Evolutionary conservation across 2,797 vertebrate species (phyloP).

Genomic region (Uromys caudimaculatus): DNA sequence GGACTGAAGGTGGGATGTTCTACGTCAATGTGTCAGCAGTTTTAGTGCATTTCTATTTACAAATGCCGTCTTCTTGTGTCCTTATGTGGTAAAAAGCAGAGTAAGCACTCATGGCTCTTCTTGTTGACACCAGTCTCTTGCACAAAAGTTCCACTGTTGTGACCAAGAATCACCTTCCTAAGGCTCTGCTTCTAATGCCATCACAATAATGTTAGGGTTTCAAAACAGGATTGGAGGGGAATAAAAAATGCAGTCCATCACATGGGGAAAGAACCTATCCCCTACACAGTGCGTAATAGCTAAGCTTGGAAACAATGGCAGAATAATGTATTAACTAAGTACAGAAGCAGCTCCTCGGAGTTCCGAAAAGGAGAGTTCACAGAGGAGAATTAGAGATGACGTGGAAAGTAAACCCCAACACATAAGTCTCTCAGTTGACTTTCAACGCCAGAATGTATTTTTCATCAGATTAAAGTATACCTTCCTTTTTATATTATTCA

Average conservation of each 20-base stretch:
- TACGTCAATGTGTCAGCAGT: neutral
- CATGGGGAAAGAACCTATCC: neutral
- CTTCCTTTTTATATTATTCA: constrained; percentile 14
- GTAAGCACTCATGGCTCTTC: neutral
- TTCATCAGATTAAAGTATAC: constrained; percentile 16
- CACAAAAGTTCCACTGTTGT: neutral
- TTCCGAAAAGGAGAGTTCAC: neutral
- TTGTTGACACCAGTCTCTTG: neutral
- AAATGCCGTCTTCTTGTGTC: neutral
- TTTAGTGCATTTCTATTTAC: neutral
- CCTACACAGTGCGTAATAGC: neutral
- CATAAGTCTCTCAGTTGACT: neutral
- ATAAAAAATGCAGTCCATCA: neutral
- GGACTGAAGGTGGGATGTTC: neutral
- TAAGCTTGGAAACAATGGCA: neutral
- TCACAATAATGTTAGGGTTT: neutral
- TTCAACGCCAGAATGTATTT: constrained; percentile 34
- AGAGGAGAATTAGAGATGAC: neutral
- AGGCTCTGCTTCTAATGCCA: neutral
- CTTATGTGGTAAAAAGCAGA: neutral
- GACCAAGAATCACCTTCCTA: neutral
- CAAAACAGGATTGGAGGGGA: neutral
- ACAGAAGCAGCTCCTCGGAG: neutral
- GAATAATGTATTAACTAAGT: neutral
- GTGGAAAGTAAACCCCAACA: neutral